Conservation (phyloP, 1,140 invertebrate genomes). For the Calliphora vicina region DNA sequence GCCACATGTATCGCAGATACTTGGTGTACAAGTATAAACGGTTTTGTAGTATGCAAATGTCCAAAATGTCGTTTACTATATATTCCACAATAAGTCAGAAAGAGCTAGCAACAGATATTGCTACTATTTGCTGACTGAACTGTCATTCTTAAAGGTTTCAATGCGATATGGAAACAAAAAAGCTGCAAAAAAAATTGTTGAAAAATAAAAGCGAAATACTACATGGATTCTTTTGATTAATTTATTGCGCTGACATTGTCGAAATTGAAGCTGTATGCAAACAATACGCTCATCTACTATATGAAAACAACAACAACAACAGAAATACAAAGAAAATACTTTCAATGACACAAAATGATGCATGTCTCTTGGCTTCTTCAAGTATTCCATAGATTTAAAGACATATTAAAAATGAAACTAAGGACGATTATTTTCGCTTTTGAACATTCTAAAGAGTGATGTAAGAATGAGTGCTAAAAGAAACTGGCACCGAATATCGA, state of each 20-base stretch:
- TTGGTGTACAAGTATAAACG: background rate
- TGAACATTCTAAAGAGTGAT: too few species aligned
- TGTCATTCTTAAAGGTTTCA: background rate
- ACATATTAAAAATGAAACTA: background rate
- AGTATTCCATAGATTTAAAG: background rate
- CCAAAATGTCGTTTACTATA: conserved; percentile 1
- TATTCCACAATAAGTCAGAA: background rate
- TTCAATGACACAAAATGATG: conserved; percentile 34
- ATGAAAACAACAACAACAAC: background rate
- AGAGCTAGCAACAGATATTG: background rate
- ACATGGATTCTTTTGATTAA: conserved; percentile 31
- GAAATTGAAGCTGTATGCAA: conserved; percentile 28
- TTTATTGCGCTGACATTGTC: conserved; percentile 35
- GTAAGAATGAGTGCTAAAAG: too few species aligned
- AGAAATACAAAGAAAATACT: conserved; percentile 20
- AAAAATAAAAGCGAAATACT: background rate
- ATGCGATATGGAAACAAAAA: background rate
- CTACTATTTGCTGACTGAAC: background rate
- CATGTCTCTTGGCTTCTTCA: conserved; percentile 15
- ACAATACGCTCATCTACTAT: conserved; percentile 4
- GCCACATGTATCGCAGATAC: background rate
- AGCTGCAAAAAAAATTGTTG: background rate
- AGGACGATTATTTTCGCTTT: background rate
- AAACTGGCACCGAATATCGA: too few species aligned
- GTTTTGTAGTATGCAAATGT: conserved; percentile 22